Evolutionary conservation across 2,113 vertebrate species (phyloP), one percentile per base, ranked within the genome.

Genomic region (Siphamia tubifer): DNA sequence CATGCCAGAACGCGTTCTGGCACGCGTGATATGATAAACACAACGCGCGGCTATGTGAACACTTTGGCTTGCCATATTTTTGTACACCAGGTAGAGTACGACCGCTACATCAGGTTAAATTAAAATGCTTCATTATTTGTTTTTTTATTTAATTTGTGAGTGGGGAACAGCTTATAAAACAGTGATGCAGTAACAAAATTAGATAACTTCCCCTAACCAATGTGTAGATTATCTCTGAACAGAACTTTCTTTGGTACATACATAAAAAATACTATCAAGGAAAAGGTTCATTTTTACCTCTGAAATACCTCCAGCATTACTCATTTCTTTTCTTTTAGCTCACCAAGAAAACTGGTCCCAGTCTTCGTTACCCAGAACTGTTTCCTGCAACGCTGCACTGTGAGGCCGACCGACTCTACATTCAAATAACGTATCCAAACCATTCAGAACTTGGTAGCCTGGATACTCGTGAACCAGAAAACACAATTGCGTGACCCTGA

Each of bases 331-430:
- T 74, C 20, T 56, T 79, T 67, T 68, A 64, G 72, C 68, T 87
- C 85, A 83, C 85, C 79, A 74, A 87, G 70, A 83, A 84, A 87
- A 79, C 38, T 47, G 36, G 30, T 56, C 61, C 25, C n/a, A 38
- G 44, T 47, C 62, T 73, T 83, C 78, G 56, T 75, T 75, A 74
- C 84, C 45, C 58, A 45, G 74, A 47, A 68, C 58, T 27, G 36
- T 67, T 67, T 55, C 34, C 55, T 74, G 67, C 52, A 54, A 3
- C 15, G 58, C 53, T 12, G 17, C 45, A 73, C 78, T 75, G 54
- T 0, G 30, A 51, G 49, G 42, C 67, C 38, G 62, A 61, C 61
- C 70, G 4, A 17, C 61, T 77, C 36, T 47, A 55, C 15, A 21
- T 55, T 82, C 32, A 21, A 40, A 48, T 4, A 65, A 61, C 38